These are phyloP conservation scores for Agonopterix alstromeriana DNA, from an alignment of 2,888 invertebrate genomes.

Conservation along the genomic window DNA sequence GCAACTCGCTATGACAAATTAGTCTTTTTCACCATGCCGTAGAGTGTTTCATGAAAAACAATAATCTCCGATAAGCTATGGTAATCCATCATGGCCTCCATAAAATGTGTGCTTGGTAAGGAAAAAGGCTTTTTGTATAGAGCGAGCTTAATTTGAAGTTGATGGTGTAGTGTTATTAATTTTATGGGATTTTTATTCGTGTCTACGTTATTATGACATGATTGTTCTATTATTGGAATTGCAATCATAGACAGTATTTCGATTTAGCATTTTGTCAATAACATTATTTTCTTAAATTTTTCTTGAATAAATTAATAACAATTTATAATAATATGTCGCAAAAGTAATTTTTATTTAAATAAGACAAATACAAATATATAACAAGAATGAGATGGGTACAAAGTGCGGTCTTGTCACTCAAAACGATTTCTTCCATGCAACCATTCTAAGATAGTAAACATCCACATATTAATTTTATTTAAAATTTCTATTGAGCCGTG, in stretches of 20 bases:
- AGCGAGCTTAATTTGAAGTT: conserved; percentile 18
- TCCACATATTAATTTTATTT: no score
- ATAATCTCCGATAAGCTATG: conserved; percentile 37
- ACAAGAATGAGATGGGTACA: no score
- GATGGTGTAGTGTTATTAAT: conserved; percentile 12
- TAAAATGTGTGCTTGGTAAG: conserved; percentile 13
- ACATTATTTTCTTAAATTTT: no score
- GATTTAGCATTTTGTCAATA: no score
- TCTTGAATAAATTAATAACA: no score
- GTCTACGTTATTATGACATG: not conserved
- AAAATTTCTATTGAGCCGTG: no score
- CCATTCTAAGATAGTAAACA: no score
- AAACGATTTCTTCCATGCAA: no score
- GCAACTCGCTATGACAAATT: conserved; percentile 40
- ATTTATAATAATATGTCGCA: no score
- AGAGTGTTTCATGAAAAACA: conserved; percentile 44
- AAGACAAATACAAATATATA: no score
- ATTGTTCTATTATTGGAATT: not conserved
- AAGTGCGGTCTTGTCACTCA: no score
- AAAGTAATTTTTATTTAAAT: no score
- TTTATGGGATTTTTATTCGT: not conserved
- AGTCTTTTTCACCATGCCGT: conserved; percentile 24
- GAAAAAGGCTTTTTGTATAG: conserved; percentile 15
- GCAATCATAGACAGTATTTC: conserved; percentile 2
- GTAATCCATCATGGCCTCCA: conserved; percentile 37